Percentiles rank a stretch among this genome's conserved stretches.
phyloP scores from a whole-genome alignment of 2,888 invertebrate genomes.

The Cephalotes varians region DNA sequence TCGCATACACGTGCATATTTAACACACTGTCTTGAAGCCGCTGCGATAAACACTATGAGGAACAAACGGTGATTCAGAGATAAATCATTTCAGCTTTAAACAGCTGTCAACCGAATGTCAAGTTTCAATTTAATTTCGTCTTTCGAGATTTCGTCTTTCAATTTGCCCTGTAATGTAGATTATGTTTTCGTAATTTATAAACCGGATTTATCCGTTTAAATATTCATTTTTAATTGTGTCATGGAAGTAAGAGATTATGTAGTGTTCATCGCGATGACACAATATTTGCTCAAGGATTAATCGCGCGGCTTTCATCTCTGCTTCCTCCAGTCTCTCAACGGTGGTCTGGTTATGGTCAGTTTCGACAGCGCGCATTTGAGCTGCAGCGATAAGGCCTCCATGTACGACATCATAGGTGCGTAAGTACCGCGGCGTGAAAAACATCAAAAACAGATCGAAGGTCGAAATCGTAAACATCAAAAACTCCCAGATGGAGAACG shows the following conservation, averaged over 20 bases:
- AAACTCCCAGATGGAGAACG: not conserved
- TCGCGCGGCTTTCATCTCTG: conserved; percentile 30
- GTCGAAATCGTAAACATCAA: conserved; percentile 26
- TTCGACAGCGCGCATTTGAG: conserved; percentile 89
- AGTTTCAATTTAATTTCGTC: not conserved
- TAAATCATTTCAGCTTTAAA: not conserved
- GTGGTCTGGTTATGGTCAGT: conserved; percentile 90
- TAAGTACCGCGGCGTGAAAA: not conserved
- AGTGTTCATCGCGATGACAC: not conserved
- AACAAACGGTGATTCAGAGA: not conserved
- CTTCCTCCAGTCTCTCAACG: conserved; percentile 87
- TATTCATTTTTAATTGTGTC: not conserved
- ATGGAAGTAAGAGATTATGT: not conserved
- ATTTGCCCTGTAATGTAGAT: not conserved
- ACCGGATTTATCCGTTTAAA: not conserved
- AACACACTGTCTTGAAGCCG: not conserved
- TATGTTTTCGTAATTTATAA: not conserved
- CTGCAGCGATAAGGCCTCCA: conserved; percentile 87
- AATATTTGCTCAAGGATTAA: not conserved
- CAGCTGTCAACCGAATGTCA: not conserved
- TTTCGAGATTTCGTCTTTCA: too few relatives aligned
- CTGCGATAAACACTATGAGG: not conserved
- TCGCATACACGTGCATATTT: not conserved
- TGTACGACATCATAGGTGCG: conserved; percentile 88
- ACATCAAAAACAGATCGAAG: conserved; percentile 19